Percentiles rank a stretch among this genome's conserved stretches.
Evolutionary conservation across 92 coral and sea anemone species (phyloP).

Genomic region (Muricea muricata): DNA sequence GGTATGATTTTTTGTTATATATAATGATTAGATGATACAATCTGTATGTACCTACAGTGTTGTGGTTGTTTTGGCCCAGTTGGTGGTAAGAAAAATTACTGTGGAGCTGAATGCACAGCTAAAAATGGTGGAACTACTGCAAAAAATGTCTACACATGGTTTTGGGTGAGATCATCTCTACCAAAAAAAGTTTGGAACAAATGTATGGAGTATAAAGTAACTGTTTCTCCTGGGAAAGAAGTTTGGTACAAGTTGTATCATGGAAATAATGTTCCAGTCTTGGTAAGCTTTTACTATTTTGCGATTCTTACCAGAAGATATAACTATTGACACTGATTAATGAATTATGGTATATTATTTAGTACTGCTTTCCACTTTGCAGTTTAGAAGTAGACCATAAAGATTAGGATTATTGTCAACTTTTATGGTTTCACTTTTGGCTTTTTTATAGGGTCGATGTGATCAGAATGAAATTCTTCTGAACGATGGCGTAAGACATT

Average conservation of each 20-base stretch:
- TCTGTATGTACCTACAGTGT: too few species aligned
- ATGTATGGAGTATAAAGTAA: slow-evolving; percentile 11
- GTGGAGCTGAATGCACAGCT: background rate
- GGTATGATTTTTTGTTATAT: background rate
- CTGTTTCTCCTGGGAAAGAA: background rate
- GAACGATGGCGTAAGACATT: too few species aligned
- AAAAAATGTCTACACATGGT: slow-evolving; percentile 1
- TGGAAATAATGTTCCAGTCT: background rate
- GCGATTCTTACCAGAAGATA: background rate
- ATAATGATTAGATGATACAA: too few species aligned
- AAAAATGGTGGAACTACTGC: background rate
- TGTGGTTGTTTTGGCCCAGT: slow-evolving; percentile 17
- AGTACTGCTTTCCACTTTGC: too few species aligned
- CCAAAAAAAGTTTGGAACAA: slow-evolving; percentile 11
- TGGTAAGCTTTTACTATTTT: background rate
- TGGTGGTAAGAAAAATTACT: background rate
- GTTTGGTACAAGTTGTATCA: background rate
- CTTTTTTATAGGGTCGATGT: too few species aligned
- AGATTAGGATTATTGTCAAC: too few species aligned
- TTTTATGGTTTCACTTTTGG: too few species aligned
- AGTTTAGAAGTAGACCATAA: too few species aligned
- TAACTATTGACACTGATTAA: background rate
- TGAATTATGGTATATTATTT: too few species aligned
- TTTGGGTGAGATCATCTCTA: slow-evolving; percentile 6
- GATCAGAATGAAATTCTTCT: too few species aligned